Evolutionary conservation across 2,888 invertebrate species (phyloP).

Genomic region (Brenthis daphne): DNA sequence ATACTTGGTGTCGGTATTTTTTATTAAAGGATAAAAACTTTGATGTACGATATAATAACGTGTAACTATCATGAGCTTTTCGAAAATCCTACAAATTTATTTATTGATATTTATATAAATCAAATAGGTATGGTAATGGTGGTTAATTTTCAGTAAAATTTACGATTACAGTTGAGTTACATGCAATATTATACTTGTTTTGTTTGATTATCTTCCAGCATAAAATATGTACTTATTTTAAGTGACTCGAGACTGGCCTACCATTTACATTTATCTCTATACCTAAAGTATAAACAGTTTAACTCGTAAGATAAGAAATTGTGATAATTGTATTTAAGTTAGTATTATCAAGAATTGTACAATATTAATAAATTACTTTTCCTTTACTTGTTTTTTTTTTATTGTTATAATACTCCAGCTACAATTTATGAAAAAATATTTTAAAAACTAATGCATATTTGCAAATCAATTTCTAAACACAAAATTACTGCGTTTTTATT

Average conservation of each 20-base stretch:
- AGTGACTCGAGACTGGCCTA: not conserved
- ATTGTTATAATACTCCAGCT: not conserved
- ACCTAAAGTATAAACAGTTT: slow-evolving; percentile 18
- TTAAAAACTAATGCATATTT: no score
- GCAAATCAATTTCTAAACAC: not conserved
- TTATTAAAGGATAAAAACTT: slow-evolving; percentile 4
- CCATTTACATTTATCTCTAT: slow-evolving; percentile 11
- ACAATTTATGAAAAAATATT: not conserved
- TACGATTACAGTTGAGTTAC: no score
- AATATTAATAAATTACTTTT: slow-evolving; percentile 25
- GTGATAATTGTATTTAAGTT: slow-evolving; percentile 42
- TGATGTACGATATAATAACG: not conserved
- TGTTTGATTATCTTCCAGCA: no score
- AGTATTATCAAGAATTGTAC: slow-evolving; percentile 24
- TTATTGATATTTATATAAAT: no score
- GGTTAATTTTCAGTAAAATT: no score
- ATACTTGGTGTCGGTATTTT: slow-evolving; percentile 18
- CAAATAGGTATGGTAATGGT: no score
- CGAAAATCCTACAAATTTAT: no score
- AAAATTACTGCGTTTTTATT: not conserved
- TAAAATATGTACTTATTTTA: not conserved
- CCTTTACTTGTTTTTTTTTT: slow-evolving; percentile 7
- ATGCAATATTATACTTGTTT: no score
- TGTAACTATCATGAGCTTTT: not conserved
- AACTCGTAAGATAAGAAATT: slow-evolving; percentile 34